Percentiles rank a stretch among this genome's conserved stretches.
Evolutionary conservation across 1,140 invertebrate species (phyloP).

Genomic region (Bombus waltoni): DNA sequence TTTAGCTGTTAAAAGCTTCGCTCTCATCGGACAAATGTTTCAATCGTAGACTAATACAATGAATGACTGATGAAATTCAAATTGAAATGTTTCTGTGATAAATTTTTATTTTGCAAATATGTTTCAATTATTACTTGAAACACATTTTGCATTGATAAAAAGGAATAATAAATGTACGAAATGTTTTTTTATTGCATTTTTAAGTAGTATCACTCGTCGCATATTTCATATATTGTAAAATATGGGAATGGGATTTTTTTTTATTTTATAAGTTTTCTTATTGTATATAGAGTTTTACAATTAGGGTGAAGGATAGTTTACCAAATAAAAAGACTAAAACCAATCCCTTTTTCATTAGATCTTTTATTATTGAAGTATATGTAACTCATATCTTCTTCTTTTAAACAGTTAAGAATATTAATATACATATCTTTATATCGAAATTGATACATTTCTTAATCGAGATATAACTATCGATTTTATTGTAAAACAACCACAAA

Average conservation of each 20-base stretch:
- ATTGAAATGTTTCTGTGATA: constrained; percentile 52
- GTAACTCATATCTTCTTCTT: not conserved
- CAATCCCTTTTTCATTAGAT: not conserved
- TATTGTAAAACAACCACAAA: not conserved
- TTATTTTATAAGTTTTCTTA: constrained; percentile 2
- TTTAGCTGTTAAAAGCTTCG: constrained; percentile 64
- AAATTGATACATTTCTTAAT: not conserved
- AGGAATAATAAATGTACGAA: not conserved
- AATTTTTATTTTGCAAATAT: constrained; percentile 16
- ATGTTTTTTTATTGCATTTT: not conserved
- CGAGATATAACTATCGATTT: not conserved
- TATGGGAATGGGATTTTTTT: not conserved
- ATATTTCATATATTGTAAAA: constrained; percentile 13
- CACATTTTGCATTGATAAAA: constrained; percentile 10
- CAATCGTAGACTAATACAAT: constrained; percentile 52
- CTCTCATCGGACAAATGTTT: constrained; percentile 75
- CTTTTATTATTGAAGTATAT: not conserved
- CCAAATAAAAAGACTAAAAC: not conserved
- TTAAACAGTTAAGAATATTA: not conserved
- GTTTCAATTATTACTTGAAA: not conserved
- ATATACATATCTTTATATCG: not conserved
- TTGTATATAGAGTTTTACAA: not conserved
- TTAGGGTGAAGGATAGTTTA: not conserved
- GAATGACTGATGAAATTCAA: not conserved
- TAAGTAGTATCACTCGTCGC: not conserved